A percentile compares a stretch with the other conserved stretches of the same genome.
These are phyloP conservation scores for Drosophila trapezifrons DNA, from an alignment of 1,140 invertebrate species.

Conservation along the genomic window DNA sequence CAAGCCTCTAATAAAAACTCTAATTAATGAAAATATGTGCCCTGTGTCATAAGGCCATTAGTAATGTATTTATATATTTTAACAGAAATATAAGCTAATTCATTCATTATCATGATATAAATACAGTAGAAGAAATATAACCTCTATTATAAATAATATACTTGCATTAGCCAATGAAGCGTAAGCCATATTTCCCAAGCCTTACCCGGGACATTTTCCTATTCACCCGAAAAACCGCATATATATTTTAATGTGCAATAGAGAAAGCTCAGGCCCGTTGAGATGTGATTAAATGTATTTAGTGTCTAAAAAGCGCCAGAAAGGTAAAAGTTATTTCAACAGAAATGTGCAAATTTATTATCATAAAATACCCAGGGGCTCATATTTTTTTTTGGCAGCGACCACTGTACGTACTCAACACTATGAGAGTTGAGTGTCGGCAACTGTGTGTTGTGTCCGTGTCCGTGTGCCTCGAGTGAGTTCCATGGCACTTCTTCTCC, in stretches of 20 bases:
- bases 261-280: constrained; percentile 13
- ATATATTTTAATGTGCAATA: constrained; percentile 16
- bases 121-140: too few species aligned
- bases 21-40: too few species aligned
- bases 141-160: not conserved
- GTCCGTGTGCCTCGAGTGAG: constrained; percentile 26
- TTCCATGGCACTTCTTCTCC: constrained; percentile 44
- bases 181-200: not conserved
- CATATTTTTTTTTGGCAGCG: constrained; percentile 1
- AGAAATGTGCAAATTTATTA: constrained; percentile 14
- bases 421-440: not conserved
- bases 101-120: too few species aligned
- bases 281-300: constrained; percentile 26
- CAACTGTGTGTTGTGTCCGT: not conserved
- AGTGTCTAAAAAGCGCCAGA: not conserved
- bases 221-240: not conserved
- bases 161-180: not conserved
- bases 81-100: too few species aligned
- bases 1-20: too few species aligned
- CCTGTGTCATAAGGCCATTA: too few species aligned
- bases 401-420: constrained; percentile 33
- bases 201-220: not conserved
- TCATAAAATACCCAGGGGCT: constrained; percentile 6
- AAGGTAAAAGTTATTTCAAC: constrained; percentile 19
- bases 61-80: too few species aligned